Percentiles rank a stretch among this genome's conserved stretches.
phyloP scores from a whole-genome alignment of 2,113 vertebrate genomes.

The Aegotheles bennettii region DNA sequence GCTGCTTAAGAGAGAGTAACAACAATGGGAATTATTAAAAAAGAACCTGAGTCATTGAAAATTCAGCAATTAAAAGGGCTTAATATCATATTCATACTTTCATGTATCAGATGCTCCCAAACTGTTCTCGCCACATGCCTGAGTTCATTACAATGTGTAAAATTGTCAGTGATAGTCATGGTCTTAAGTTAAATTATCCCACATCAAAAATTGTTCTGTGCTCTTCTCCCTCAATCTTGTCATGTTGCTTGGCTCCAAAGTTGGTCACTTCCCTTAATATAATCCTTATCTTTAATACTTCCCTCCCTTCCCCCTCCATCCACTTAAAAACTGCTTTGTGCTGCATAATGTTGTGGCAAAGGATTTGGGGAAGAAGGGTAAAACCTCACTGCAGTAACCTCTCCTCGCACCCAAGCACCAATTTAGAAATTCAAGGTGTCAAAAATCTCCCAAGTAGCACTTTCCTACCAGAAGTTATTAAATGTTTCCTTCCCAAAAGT shows the following conservation, averaged over 20 bases:
- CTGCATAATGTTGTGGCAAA: background rate
- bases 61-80: conserved; percentile 1
- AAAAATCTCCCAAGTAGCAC: background rate
- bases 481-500: background rate
- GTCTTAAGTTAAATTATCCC: conserved; percentile 18
- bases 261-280: background rate
- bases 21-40: background rate
- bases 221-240: conserved; percentile 20
- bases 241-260: background rate
- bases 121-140: background rate
- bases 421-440: background rate
- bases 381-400: background rate
- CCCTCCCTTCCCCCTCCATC: background rate
- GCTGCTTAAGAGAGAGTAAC: background rate
- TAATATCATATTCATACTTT: conserved; percentile 38
- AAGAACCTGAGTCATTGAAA: background rate
- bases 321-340: background rate
- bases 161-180: background rate
- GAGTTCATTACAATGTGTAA: conserved; percentile 38
- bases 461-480: background rate
- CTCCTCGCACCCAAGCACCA: background rate
- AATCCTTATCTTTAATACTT: background rate
- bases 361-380: background rate
- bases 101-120: conserved; percentile 30
- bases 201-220: background rate